Base-by-base conservation (phyloP, 2,113 vertebrate genomes). In the Equus quagga region DNA sequence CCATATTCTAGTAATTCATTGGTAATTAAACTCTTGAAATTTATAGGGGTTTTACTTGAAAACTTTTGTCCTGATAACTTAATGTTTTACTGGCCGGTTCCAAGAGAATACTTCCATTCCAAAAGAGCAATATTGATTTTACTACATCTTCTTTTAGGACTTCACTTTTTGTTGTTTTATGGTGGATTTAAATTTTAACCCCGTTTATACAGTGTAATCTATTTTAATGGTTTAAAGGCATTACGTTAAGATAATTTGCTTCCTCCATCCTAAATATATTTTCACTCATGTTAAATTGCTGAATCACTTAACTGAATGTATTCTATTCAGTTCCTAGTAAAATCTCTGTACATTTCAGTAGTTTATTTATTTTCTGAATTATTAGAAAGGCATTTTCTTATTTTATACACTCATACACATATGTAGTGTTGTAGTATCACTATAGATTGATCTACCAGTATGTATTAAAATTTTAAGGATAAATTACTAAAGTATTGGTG, bases 61-160 rank as follows among this genome's bases (percentile, higher is more conserved):
- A 3, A 58, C 44, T 79, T 97, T 93, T 94, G 8, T 64, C 31
- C 23, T 72, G 24, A 44, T 92, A 83, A 24, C 9, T 88, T 97
- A 94, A 96, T 90, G 36, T 69, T 83, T 96, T 80, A 83, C 21
- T 91, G 72, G 23, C 6, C 58, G 49, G 19, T 86, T 97, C 23
- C 87, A 95, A 72, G 15, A 91, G 26, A 96, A 93, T 49, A 58
- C n/a, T 92, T 94, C 15, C n/a, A 90, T 26, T 94, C 44, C n/a
- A 62, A 82, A 97, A 70, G 62, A 88, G 36, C 33, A 36, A 72
- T 95, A 97, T 96, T 96, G 79, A 97, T 98, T 98, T 96, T 96
- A 46, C n/a, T 36, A 5, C 90, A 94, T 75, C 9, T 51, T 15
- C 41, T 91, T 93, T 96, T 96, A 97, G 92, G 49, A 89, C 51